Base-by-base conservation (phyloP, 37 sponge, comb jelly and placozoan genomes). In the Lycopodina hypogea region DNA sequence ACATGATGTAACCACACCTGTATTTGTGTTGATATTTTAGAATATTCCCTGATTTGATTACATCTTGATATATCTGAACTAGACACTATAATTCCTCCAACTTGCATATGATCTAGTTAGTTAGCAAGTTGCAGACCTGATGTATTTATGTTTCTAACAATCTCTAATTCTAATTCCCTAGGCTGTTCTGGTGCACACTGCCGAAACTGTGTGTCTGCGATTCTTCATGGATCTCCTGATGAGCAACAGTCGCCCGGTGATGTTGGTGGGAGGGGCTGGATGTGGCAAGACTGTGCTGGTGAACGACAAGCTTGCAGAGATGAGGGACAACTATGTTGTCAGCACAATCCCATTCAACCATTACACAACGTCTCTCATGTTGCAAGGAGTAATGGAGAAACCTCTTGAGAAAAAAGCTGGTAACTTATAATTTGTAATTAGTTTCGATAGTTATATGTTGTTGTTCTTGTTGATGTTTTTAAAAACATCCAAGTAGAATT, bases 381-480 rank as follows among this genome's bases (percentile, higher is more conserved):
- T 98, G 52, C 99, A 98, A 68, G 82, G 85, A 42, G 94, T 98
- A 58, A 90, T 98, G 94, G 99, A 98, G 92, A 98, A 93, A 57
- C 99, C 99, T 2, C 92, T 98, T 38, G 99, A 98, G 81, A 98
- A 98, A 92, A 98, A 98, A 71, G 99, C 99, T 35, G 97, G 96
- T 57, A 77, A 69, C 68, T 9, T 67, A 3, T 12, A 68, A 23
- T 11, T n/a, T 24, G 24, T 62, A 22, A 62, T 35, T 36, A 9
- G 30, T 68, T 68, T 36, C 12, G 12, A 37, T 15, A 15, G 17
- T 68, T 11, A 36, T 37, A 38, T 37, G 40, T 63, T 63, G 9
- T 53, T 17, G 17, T 12, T 53, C 17, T 53, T 17, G 12, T 53
- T 17, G 17, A 53, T 53, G 17, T 19, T 24, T 24, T 24, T 62